These are phyloP conservation scores for Napeogenes sylphis DNA, from an alignment of 2,888 invertebrate genomes.

Conservation along the genomic window DNA sequence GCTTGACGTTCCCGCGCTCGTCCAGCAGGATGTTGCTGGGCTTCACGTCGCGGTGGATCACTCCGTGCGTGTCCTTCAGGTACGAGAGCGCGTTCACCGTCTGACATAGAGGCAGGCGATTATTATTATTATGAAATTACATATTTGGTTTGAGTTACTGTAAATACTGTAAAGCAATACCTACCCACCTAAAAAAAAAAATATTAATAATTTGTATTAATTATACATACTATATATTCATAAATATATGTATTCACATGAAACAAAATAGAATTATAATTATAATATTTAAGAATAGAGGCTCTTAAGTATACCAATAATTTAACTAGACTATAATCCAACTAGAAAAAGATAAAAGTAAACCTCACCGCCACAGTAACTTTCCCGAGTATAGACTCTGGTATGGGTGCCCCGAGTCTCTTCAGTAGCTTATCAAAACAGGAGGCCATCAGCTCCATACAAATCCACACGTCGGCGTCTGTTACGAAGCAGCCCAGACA, in stretches of 20 bases:
- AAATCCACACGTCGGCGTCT: constrained; percentile 99
- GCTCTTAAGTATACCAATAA: too few species aligned
- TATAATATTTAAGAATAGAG: too few species aligned
- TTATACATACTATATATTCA: too few species aligned
- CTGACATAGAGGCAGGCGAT: constrained; percentile 59
- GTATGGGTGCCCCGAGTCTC: constrained; percentile 90
- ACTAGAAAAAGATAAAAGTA: background rate
- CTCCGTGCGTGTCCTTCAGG: constrained; percentile 97
- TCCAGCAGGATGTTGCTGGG: constrained; percentile 99
- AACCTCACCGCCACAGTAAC: constrained; percentile 92
- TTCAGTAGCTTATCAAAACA: constrained; percentile 98
- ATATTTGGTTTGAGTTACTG: too few species aligned
- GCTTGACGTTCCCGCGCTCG: constrained; percentile 95
- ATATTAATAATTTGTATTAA: too few species aligned
- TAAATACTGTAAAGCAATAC: too few species aligned
- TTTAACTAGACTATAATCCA: too few species aligned
- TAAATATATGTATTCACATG: too few species aligned
- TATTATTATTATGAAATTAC: background rate
- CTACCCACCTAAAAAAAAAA: too few species aligned
- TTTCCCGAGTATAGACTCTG: constrained; percentile 97
- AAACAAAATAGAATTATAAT: too few species aligned
- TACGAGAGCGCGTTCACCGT: constrained; percentile 98
- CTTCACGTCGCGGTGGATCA: constrained; percentile 98
- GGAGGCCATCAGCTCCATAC: constrained; percentile 99
- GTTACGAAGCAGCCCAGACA: constrained; percentile 99